Base-by-base conservation (phyloP, 1,140 invertebrate species). In the Hylyphantes graminicola region DNA sequence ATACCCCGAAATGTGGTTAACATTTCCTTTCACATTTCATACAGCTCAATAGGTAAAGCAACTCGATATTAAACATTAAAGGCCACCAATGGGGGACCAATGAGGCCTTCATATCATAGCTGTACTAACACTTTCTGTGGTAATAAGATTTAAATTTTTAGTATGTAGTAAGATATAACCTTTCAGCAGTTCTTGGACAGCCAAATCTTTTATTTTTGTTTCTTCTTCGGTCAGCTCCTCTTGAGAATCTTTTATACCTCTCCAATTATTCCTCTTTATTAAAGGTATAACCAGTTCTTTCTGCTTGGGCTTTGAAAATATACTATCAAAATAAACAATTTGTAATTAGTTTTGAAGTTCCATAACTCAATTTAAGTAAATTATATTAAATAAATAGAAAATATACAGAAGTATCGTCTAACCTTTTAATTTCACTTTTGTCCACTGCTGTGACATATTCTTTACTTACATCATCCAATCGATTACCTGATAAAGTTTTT, bases 221-320 rank as follows among this genome's bases (percentile, higher is more conserved):
- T 76, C 19, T 53, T n/a, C 12, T 55, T 85, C 86, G 13, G 21
- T 54, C 55, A 74, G 15, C n/a, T 79, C 64, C 2, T 68, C 65
- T 72, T 70, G 10, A 50, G 50, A 61, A 13, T 72, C 19, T 21
- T 65, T 55, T 51, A 73, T 67, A 13, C 74, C 63, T 68, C 87
- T 77, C 88, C 88, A 90, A 53, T 87, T 86, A 72, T 90, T 89
- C 51, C 87, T 88, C 67, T 87, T 87, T n/a, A 91, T 90, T 11
- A 90, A 86, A 15, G 91, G 91, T 48, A 91, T 91, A 0, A 91
- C 88, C 64, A 90, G 87, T 68, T 89, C 89, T 85, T 90, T 86
- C 54, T 86, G 87, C 51, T 88, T 87, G 70, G 88, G 85, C 77
- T 88, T 87, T 59, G 88, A 86, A 70, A 88, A 87, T 50, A 86